Evolutionary conservation across 2,797 vertebrate species (phyloP).

Genomic region (Denticeps clupeoides): DNA sequence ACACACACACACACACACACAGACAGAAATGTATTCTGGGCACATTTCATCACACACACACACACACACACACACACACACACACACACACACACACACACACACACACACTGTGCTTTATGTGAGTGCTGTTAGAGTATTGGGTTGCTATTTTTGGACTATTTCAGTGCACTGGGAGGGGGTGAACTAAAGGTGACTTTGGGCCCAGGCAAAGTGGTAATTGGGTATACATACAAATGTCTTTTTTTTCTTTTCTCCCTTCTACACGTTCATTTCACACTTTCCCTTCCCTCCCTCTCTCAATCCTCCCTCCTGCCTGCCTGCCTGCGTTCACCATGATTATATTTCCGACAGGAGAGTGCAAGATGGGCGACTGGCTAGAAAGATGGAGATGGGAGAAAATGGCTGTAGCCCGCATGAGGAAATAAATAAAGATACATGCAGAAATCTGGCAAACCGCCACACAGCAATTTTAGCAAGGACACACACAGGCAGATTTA

Average conservation of each 20-base stretch:
- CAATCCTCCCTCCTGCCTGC: constrained; percentile 25
- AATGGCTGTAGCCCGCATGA: constrained; percentile 23
- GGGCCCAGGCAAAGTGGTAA: constrained; percentile 57
- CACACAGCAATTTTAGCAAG: constrained; percentile 8
- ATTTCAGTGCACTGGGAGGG: constrained; percentile 14
- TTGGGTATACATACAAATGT: constrained; percentile 65
- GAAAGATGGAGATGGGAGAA: constrained; percentile 43
- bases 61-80: background rate
- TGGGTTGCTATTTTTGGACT: constrained; percentile 34
- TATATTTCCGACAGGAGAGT: constrained; percentile 53
- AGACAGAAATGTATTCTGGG: no score
- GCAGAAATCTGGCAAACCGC: background rate
- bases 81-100: constrained; percentile 15
- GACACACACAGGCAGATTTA: constrained; percentile 23
- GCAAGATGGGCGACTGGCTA: constrained; percentile 50
- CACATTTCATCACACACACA: background rate
- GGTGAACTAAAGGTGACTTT: constrained; percentile 58
- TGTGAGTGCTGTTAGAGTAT: constrained; percentile 37
- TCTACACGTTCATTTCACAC: constrained; percentile 38
- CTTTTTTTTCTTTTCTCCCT: constrained; percentile 49
- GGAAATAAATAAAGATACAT: constrained; percentile 7
- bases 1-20: no score
- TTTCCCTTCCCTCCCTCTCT: constrained; percentile 16
- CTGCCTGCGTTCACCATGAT: constrained; percentile 40
- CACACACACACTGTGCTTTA: constrained; percentile 38